Percentiles rank a stretch among this genome's conserved stretches.
phyloP scores from a whole-genome alignment of 2,113 vertebrate genomes.

The Lonchura striata region DNA sequence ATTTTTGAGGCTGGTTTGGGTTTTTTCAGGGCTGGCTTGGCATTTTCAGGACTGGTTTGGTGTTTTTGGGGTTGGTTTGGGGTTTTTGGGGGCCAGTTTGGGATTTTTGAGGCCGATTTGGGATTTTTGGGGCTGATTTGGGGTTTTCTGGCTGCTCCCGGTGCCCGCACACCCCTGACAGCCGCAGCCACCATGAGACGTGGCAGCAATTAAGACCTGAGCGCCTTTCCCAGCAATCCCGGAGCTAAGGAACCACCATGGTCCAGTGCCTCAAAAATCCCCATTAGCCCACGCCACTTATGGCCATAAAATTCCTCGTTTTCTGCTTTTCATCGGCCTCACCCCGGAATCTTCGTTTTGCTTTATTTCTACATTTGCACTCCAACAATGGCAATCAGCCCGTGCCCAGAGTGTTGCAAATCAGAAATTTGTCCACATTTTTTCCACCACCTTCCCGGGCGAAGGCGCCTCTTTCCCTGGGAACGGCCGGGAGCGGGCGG shows the following conservation, averaged over 20 bases:
- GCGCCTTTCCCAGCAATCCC: neutral
- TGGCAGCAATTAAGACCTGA: neutral
- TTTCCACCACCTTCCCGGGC: neutral
- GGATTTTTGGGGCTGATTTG: accelerated
- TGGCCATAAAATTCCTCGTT: neutral
- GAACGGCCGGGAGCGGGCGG: neutral
- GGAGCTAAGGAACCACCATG: neutral
- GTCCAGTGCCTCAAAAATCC: neutral
- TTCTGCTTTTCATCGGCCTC: neutral
- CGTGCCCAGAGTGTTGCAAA: neutral
- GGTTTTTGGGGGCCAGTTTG: accelerated
- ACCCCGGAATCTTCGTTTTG: neutral
- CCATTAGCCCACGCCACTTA: neutral
- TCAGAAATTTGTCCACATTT: constrained; percentile 9
- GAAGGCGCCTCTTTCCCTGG: neutral
- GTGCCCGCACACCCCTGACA: accelerated
- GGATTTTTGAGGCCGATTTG: accelerated
- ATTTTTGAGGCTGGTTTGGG: accelerated
- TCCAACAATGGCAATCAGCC: neutral
- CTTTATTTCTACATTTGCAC: neutral
- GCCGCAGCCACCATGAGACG: accelerated
- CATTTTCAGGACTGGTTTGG: accelerated
- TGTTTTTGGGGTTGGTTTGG: accelerated
- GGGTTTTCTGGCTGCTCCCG: accelerated
- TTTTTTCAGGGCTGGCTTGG: accelerated